phyloP scores from a whole-genome alignment of 2,888 invertebrate genomes.

The Erebia ligea region DNA sequence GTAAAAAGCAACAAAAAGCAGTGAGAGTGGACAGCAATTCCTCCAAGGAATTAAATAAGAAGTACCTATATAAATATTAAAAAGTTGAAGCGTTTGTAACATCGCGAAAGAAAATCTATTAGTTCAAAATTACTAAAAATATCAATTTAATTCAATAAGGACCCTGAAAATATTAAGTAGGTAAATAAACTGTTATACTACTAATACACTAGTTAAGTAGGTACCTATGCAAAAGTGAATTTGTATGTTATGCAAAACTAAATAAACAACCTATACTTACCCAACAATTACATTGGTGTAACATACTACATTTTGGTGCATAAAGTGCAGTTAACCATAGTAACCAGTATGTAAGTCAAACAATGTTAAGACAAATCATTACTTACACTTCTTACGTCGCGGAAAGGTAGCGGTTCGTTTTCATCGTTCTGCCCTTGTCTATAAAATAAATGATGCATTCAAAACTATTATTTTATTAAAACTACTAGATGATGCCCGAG shows the following conservation, averaged over 20 bases:
- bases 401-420: conserved; percentile 92
- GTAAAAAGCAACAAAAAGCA: conserved; percentile 14
- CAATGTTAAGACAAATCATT: conserved; percentile 38
- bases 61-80: not conserved
- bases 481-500: too few species aligned
- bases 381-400: conserved; percentile 93
- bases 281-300: not conserved
- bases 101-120: not conserved
- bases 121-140: not conserved
- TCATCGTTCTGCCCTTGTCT: conserved; percentile 96
- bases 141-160: not conserved
- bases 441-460: conserved; percentile 54
- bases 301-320: conserved; percentile 14
- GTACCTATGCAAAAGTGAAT: not conserved
- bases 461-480: not conserved
- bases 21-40: not conserved
- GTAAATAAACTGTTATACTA: not conserved
- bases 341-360: conserved; percentile 17
- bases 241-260: not conserved
- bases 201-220: not conserved
- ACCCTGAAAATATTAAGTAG: not conserved
- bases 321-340: conserved; percentile 17
- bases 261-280: conserved; percentile 5
- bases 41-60: not conserved
- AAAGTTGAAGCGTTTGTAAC: not conserved